A percentile compares a stretch with the other conserved stretches of the same genome.
Evolutionary conservation across 2,888 invertebrate genomes (phyloP).

Genomic region (Meganola albula): DNA sequence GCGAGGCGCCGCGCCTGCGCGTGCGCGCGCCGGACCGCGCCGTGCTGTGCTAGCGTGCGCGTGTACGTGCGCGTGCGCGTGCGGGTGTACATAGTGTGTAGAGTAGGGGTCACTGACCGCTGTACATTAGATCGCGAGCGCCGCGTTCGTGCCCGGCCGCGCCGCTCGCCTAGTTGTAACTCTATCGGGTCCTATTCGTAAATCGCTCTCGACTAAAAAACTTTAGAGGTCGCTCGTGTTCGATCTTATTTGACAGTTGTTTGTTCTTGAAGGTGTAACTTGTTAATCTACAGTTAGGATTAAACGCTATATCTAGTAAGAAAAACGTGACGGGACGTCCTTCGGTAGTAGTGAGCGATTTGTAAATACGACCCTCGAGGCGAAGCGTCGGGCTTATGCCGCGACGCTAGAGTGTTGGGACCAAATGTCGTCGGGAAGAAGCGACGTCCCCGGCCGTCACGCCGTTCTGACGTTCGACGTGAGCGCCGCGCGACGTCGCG

Average conservation of each 20-base stretch:
- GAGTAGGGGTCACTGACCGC: conserved; percentile 28
- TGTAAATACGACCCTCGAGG: no score
- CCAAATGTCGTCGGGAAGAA: conserved; percentile 60
- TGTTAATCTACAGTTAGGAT: no score
- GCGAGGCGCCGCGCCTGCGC: conserved; percentile 26
- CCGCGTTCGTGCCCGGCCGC: conserved; percentile 18
- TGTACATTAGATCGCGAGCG: conserved; percentile 34
- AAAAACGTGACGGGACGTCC: no score
- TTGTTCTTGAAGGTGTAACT: no score
- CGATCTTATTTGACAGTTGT: no score
- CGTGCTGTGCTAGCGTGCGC: conserved; percentile 55
- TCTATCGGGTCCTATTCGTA: no score
- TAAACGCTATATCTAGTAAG: no score
- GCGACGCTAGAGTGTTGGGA: conserved; percentile 49
- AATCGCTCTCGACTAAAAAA: no score
- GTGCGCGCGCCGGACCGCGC: conserved; percentile 45
- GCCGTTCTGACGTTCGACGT: conserved; percentile 57
- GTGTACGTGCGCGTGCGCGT: conserved; percentile 14
- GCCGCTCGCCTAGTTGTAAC: no score
- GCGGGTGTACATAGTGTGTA: conserved; percentile 34
- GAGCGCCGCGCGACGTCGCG: conserved; percentile 62
- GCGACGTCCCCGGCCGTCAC: conserved; percentile 45
- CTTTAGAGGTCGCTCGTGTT: no score
- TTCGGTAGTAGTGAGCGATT: background rate
- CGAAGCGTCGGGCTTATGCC: conserved; percentile 22